Conservation (phyloP, 2,113 vertebrate genomes). For the Oryctolagus cuniculus region mOryCun1.1 NC_091434.1:106837501-106838000, state of each 20-base stretch:
- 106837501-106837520: no score
- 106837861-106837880: background rate
- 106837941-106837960: background rate
- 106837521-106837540: no score
- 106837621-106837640: no score
- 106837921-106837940: background rate
- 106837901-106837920: background rate
- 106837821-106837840: background rate
- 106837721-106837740: no score
- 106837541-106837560: no score
- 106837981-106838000: conserved; percentile 27
- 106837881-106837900: background rate
- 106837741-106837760: fast-evolving
- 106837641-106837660: no score
- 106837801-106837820: background rate
- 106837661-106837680: no score
- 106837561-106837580: no score
- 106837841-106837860: background rate
- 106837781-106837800: background rate
- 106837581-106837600: no score
- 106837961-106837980: conserved; percentile 39
- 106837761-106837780: fast-evolving
- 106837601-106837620: no score
- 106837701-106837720: no score
- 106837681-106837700: no score